These are phyloP conservation scores for Campodea augens DNA, from an alignment of 1,140 invertebrate species.

Conservation along the genomic window DNA sequence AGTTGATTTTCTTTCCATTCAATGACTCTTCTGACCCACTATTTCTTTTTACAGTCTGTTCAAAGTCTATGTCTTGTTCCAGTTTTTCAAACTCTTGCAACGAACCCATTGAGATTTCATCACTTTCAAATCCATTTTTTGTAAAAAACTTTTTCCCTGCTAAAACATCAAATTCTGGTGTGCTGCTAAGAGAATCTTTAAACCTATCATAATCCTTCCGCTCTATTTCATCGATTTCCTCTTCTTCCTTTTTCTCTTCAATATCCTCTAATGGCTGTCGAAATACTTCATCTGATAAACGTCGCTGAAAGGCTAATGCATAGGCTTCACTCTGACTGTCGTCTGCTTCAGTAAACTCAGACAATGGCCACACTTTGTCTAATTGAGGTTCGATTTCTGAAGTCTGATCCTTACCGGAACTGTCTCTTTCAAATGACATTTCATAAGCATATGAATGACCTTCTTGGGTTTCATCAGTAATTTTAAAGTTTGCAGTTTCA, in stretches of 20 bases:
- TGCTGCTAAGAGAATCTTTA: conserved; percentile 58
- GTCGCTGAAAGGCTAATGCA: too few species aligned
- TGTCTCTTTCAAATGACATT: conserved; percentile 12
- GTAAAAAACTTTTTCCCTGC: conserved; percentile 57
- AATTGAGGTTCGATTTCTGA: conserved; percentile 36
- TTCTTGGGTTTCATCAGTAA: neutral
- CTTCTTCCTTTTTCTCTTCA: conserved; percentile 43
- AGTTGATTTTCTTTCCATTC: conserved; percentile 37
- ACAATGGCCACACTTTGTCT: conserved; percentile 71
- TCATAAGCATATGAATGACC: conserved; percentile 12
- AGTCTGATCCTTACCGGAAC: conserved; percentile 17
- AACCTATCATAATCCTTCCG: conserved; percentile 54
- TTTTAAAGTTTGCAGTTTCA: conserved; percentile 9
- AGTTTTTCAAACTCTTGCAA: conserved; percentile 85
- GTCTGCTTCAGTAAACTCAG: conserved; percentile 55
- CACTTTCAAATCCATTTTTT: conserved; percentile 59
- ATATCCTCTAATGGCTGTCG: conserved; percentile 59
- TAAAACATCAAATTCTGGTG: conserved; percentile 66
- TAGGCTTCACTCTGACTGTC: too few species aligned
- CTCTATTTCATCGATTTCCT: conserved; percentile 65
- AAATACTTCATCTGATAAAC: conserved; percentile 7
- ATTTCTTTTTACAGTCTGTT: conserved; percentile 13
- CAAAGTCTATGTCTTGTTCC: conserved; percentile 51
- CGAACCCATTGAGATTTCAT: conserved; percentile 76
- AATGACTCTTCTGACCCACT: conserved; percentile 18